Evolutionary conservation across 2,888 invertebrate genomes (phyloP).

Genomic region (Hyposoter dolosus): DNA sequence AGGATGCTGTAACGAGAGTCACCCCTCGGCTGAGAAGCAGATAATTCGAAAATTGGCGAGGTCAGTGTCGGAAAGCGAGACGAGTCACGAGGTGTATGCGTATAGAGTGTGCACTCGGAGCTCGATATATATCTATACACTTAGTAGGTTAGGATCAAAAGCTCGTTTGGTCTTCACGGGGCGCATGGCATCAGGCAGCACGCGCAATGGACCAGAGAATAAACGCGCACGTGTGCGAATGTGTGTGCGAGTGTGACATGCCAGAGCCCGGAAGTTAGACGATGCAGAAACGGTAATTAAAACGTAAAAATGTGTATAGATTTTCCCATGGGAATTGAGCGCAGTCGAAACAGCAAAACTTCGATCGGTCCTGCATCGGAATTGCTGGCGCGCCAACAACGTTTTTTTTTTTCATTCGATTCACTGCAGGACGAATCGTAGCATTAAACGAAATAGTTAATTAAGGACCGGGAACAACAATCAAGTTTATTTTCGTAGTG

Average conservation of each 20-base stretch:
- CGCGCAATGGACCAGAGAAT: conserved; percentile 46
- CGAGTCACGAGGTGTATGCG: conserved; percentile 27
- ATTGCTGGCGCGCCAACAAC: not conserved
- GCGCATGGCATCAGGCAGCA: conserved; percentile 38
- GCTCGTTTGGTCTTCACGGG: conserved; percentile 60
- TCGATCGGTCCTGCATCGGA: not conserved
- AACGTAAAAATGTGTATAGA: not conserved
- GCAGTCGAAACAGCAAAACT: not conserved
- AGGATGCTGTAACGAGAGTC: conserved; percentile 54
- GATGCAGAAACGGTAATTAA: not conserved
- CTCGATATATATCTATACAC: not conserved
- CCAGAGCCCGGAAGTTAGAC: conserved; percentile 29
- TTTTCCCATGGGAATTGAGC: not conserved
- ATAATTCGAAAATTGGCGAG: conserved; percentile 77
- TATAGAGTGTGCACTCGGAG: not conserved
- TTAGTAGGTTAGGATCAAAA: conserved; percentile 48
- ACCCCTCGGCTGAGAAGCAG: conserved; percentile 55
- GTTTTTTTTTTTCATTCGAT: not conserved
- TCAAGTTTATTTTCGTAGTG: not conserved
- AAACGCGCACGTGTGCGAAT: conserved; percentile 2
- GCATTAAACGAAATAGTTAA: not conserved
- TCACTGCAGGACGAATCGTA: not conserved
- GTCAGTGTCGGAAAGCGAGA: conserved; percentile 76
- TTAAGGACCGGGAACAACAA: not conserved
- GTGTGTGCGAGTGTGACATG: not conserved